Percentiles rank a stretch among this genome's conserved stretches.
Evolutionary conservation across 2,113 vertebrate genomes (phyloP).

Genomic region (Oreamnos americanus): DNA sequence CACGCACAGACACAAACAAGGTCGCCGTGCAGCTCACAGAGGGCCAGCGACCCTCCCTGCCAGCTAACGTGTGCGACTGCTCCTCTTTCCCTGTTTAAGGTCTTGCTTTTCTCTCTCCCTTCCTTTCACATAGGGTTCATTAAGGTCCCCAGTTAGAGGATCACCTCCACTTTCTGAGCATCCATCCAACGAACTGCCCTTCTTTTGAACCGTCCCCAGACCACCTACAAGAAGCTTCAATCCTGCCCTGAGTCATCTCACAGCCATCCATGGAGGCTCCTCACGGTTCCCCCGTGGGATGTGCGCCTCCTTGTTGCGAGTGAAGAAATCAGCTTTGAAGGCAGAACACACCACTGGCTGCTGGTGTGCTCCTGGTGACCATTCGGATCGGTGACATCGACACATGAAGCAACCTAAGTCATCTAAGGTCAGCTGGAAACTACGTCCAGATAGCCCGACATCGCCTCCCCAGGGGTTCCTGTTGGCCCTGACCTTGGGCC

Average conservation of each 20-base stretch:
- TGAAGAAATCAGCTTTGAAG: not conserved
- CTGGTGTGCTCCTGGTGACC: not conserved
- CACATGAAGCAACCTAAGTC: not conserved
- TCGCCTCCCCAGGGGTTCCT: not conserved
- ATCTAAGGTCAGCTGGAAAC: not conserved
- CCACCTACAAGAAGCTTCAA: not conserved
- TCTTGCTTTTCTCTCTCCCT: not conserved
- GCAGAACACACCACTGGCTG: not conserved
- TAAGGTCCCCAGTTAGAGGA: not conserved
- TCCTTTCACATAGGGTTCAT: not conserved
- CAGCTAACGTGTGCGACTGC: not conserved
- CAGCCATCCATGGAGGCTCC: not conserved
- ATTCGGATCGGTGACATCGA: not conserved
- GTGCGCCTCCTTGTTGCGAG: not conserved
- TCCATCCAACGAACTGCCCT: not conserved
- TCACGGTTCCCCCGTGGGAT: not conserved
- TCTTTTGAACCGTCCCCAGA: not conserved
- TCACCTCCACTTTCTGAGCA: not conserved
- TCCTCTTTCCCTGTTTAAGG: too few species aligned
- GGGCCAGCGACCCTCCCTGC: not conserved
- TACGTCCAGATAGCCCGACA: not conserved
- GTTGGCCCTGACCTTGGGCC: not conserved
- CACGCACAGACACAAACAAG: not conserved
- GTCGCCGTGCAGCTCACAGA: not conserved
- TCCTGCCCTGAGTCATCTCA: not conserved